Evolutionary conservation across 2,113 vertebrate genomes (phyloP).

Genomic region (Ictalurus punctatus): DNA sequence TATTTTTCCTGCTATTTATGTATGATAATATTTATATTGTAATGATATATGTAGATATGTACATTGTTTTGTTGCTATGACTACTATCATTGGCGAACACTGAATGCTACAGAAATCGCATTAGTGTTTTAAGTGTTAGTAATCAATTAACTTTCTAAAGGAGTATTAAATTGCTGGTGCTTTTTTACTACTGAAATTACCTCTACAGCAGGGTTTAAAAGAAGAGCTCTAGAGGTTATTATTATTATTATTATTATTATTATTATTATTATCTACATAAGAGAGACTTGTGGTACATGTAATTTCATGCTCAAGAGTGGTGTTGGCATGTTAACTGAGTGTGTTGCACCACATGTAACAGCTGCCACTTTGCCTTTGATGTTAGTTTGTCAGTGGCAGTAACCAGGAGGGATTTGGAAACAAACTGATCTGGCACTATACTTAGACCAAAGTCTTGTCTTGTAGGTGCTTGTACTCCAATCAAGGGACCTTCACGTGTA

Average conservation of each 20-base stretch:
- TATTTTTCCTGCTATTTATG: constrained; percentile 70
- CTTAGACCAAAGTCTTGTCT: constrained; percentile 72
- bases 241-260: too few relatives aligned
- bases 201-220: constrained; percentile 56
- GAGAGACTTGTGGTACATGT: constrained; percentile 17
- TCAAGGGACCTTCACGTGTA: constrained; percentile 44
- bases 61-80: constrained; percentile 59
- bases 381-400: background rate
- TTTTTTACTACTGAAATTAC: constrained; percentile 71
- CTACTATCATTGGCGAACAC: constrained; percentile 57
- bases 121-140: constrained; percentile 54
- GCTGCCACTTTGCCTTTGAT: constrained; percentile 17
- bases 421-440: constrained; percentile 46
- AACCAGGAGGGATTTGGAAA: constrained; percentile 29
- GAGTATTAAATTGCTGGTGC: constrained; percentile 64
- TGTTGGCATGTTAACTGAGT: constrained; percentile 21
- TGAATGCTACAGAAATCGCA: constrained; percentile 56
- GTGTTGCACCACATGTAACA: constrained; percentile 23
- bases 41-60: constrained; percentile 64
- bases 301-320: constrained; percentile 6
- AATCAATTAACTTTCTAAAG: constrained; percentile 64
- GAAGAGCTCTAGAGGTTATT: constrained; percentile 19
- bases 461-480: constrained; percentile 46
- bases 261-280: background rate
- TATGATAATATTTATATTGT: constrained; percentile 72